Conservation (phyloP, 2,113 vertebrate species). For the Chaetodon trifascialis region DNA sequence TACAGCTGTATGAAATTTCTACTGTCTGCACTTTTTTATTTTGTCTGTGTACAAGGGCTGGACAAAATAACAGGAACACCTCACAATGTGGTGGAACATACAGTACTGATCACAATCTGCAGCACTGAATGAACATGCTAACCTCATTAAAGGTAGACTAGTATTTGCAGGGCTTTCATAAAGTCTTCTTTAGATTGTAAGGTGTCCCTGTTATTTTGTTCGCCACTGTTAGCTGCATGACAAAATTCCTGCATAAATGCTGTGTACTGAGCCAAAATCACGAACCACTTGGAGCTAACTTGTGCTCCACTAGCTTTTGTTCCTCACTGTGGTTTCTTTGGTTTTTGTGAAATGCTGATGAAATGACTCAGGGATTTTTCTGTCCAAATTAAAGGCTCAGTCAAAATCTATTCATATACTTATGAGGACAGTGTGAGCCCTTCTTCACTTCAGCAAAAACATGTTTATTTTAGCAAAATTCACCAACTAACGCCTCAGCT, state of each 20-base stretch:
- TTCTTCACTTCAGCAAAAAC: neutral
- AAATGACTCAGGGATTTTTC: neutral
- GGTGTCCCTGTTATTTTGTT: conserved; percentile 21
- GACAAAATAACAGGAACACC: conserved; percentile 37
- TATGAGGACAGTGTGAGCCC: no score
- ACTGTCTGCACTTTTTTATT: neutral
- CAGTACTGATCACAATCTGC: neutral
- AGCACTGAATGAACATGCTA: neutral
- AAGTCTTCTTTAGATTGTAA: neutral
- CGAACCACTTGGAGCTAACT: neutral
- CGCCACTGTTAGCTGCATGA: neutral
- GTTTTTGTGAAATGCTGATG: neutral
- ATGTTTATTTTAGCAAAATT: neutral
- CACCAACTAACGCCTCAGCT: neutral
- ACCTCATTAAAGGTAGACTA: no score
- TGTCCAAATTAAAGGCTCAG: neutral
- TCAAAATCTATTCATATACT: neutral
- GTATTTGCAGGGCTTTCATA: neutral
- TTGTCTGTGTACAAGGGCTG: neutral
- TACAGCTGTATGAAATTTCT: conserved; percentile 15
- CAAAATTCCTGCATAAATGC: neutral
- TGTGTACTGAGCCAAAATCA: neutral
- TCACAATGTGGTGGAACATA: neutral
- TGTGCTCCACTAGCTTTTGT: neutral
- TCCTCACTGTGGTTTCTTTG: neutral